These are phyloP conservation scores for Macrosiphum euphorbiae DNA, from an alignment of 2,888 invertebrate genomes.

Conservation along the genomic window DNA sequence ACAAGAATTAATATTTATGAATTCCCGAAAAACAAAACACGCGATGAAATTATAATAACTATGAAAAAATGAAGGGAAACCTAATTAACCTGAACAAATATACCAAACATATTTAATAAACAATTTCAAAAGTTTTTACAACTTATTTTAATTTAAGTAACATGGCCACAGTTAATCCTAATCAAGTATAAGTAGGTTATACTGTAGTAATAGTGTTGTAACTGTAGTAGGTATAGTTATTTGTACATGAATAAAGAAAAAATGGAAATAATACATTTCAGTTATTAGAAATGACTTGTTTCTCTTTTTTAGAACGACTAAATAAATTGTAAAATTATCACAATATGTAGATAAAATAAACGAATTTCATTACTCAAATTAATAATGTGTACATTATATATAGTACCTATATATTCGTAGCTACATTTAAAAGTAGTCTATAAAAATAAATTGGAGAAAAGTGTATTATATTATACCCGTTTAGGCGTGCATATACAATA, in stretches of 20 bases:
- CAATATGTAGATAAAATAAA: neutral
- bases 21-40: neutral
- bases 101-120: neutral
- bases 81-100: neutral
- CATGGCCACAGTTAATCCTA: neutral
- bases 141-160: neutral
- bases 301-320: neutral
- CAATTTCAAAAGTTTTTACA: neutral
- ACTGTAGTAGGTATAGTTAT: neutral
- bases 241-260: neutral
- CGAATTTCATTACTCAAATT: neutral
- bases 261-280: neutral
- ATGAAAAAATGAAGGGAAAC: neutral
- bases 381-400: neutral
- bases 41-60: neutral
- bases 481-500: neutral
- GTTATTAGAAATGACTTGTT: neutral
- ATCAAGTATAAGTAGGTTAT: neutral
- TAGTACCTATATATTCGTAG: neutral
- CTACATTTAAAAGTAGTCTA: neutral
- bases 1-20: conserved; percentile 30
- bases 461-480: neutral
- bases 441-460: conserved; percentile 1
- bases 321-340: neutral
- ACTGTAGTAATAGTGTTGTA: neutral